Percentiles rank a stretch among this genome's conserved stretches.
Evolutionary conservation across 2,113 vertebrate species (phyloP).

Genomic region (Anguilla japonica): DNA sequence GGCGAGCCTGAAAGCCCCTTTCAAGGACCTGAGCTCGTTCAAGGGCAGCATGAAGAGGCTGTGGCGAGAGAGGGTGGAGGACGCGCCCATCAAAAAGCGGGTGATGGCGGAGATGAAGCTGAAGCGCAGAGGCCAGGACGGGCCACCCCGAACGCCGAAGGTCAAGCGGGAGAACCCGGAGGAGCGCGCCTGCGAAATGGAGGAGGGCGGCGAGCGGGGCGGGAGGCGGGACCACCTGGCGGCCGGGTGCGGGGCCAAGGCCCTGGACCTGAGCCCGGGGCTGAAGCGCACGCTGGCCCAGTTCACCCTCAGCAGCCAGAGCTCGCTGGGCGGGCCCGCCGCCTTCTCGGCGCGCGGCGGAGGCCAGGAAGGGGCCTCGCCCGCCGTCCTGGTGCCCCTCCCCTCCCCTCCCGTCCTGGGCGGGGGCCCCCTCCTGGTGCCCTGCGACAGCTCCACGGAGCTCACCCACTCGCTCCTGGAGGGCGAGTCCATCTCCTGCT

Average conservation of each 20-base stretch:
- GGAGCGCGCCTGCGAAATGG: conserved; percentile 72
- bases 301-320: conserved; percentile 97
- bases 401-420: conserved; percentile 87
- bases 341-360: conserved; percentile 90
- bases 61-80: conserved; percentile 76
- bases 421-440: conserved; percentile 89
- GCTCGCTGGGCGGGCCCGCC: conserved; percentile 91
- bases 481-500: conserved; percentile 95
- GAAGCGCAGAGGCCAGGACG: conserved; percentile 73
- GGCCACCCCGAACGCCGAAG: conserved; percentile 72
- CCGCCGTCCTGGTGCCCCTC: conserved; percentile 79
- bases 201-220: conserved; percentile 61
- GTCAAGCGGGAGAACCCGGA: conserved; percentile 89
- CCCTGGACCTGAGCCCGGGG: conserved; percentile 90
- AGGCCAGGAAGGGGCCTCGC: conserved; percentile 77
- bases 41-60: conserved; percentile 76
- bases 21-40: conserved; percentile 72
- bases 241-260: conserved; percentile 69
- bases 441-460: conserved; percentile 94
- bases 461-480: conserved; percentile 92
- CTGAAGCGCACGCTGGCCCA: conserved; percentile 96
- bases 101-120: conserved; percentile 83
- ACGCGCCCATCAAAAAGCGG: conserved; percentile 85
- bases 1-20: conserved; percentile 73
- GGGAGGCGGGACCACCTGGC: conserved; percentile 63